A percentile compares a stretch with the other conserved stretches of the same genome.
These are phyloP conservation scores for Acanthoscelides obtectus DNA, from an alignment of 2,888 invertebrate genomes.

Conservation along the genomic window DNA sequence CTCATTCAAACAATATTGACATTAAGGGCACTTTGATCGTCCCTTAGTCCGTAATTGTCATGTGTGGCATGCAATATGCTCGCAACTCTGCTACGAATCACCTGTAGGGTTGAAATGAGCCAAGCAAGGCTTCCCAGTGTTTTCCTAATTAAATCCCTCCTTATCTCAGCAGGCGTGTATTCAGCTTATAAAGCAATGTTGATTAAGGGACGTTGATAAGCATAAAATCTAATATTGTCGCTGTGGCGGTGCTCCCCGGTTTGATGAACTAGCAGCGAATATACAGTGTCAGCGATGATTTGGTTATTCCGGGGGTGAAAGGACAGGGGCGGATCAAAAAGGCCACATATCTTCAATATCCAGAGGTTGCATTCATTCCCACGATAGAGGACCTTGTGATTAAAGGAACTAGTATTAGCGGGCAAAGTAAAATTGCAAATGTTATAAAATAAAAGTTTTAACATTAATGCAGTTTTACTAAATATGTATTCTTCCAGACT, in stretches of 20 bases:
- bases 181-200: neutral
- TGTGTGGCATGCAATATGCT: neutral
- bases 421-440: too few relatives aligned
- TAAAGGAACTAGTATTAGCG: too few relatives aligned
- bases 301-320: neutral
- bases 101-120: neutral
- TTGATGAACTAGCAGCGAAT: neutral
- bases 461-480: too few relatives aligned
- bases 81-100: neutral
- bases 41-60: neutral
- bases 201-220: neutral
- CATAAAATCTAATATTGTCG: neutral
- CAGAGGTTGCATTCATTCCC: too few relatives aligned
- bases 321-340: too few relatives aligned
- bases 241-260: neutral
- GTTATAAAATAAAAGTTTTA: too few relatives aligned
- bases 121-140: neutral
- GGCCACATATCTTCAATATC: too few relatives aligned
- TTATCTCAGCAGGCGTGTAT: neutral
- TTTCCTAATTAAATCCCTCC: neutral
- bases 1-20: too few relatives aligned
- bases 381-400: too few relatives aligned
- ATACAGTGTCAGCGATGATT: neutral
- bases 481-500: too few relatives aligned
- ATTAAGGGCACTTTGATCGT: neutral